Evolutionary conservation across 1,140 invertebrate species (phyloP), one percentile per base, ranked within the genome.

Genomic region (Hestina assimilis): DNA sequence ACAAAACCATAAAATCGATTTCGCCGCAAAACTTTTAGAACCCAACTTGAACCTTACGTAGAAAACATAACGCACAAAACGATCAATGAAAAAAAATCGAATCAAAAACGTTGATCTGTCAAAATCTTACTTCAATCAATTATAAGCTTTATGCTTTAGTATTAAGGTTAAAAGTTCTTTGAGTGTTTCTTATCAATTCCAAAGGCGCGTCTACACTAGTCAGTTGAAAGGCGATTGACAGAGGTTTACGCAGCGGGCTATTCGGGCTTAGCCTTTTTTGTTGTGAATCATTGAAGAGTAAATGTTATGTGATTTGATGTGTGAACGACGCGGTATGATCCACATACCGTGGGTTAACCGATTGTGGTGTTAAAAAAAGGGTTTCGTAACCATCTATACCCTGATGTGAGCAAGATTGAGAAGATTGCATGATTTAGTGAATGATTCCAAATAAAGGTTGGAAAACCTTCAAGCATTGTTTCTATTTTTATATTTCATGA

Each of bases 201-300:
- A 51, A 51, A 51, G 48, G 48, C 48, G 35, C 35, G 48, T 51
- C 48, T 51, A 51, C 48, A 51, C 48, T 41, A 33, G 23, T 26
- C 9, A 19, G 55, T 46, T 66, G 43, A 63, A 52, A 53, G 21
- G 50, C 64, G 57, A 72, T 72, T 76, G 74, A 76, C 65, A 68
- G 58, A 58, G 65, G 66, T 69, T 68, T 67, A 74, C 58, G 15
- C 66, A 51, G 60, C 63, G 64, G 66, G 63, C 50, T 66, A 47
- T 65, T 57, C 46, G 31, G 55, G 41, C 64, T 59, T 59, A 59
- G 56, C 47, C n/a, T 58, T 40, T 59, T 66, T 67, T 69, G 66
- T 69, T 75, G 62, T 63, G 38, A 46, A 38, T 57, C 67, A 72
- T 72, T 57, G 67, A 66, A 65, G 65, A 59, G 66, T 68, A 62